Base-by-base conservation (phyloP, 2,797 vertebrate species). In the Enteromius radiatus region DNA sequence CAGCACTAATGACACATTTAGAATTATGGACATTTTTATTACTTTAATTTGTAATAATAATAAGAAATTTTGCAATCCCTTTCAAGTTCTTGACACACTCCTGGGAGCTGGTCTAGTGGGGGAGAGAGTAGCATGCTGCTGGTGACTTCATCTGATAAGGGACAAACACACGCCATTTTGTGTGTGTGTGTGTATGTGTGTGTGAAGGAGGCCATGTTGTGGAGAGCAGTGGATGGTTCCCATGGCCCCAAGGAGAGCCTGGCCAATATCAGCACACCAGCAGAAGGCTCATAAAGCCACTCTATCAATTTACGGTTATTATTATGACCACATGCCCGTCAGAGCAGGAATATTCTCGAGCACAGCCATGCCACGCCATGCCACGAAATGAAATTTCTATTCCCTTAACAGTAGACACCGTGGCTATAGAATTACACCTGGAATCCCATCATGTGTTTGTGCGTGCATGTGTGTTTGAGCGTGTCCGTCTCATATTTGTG, bases 241-340 rank as follows among this genome's bases (percentile, higher is more conserved):
- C 93, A 91, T 92, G 93, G 88, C 64, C 88, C 83, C 84, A 81
- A 90, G 90, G 92, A 92, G 91, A 89, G 92, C 92, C 92, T 84
- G 92, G 92, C 94, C 93, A 94, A 94, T 94, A 93, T 92, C 92
- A 90, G 87, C 87, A 90, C 91, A 93, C 91, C 84, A 92, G 90
- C 92, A 93, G 92, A 93, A 93, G 94, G 93, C 92, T 92, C 90
- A 92, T 93, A 93, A 94, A 94, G 91, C 92, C 91, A 88, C 89
- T 65, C 91, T 92, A 92, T 93, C 93, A 91, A 92, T 93, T 93
- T 93, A 76, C 71, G 31, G 89, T 83, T 88, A 82, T 88, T 88
- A 88, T 87, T 89, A 84, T 87, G 87, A 89, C 64, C 88, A 61
- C 82, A 77, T 80, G 81, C 76, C 73, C 64, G 86, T 78, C 79